These are phyloP conservation scores for Microplitis mediator DNA, from an alignment of 1,140 invertebrate species.

Conservation along the genomic window DNA sequence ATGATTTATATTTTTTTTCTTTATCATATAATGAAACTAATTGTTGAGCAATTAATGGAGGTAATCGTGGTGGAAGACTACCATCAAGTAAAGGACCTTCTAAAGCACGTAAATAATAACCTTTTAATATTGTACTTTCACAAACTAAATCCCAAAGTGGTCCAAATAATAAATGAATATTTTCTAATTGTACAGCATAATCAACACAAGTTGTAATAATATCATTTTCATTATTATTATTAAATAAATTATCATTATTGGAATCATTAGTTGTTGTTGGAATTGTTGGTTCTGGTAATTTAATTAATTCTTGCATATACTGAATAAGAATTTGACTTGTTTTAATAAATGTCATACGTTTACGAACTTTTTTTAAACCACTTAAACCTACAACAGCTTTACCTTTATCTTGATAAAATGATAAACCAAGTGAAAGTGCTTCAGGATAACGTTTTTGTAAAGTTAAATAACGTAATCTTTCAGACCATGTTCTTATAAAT, in stretches of 20 bases:
- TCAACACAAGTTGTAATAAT: slow-evolving; percentile 54
- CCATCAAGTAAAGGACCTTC: slow-evolving; percentile 64
- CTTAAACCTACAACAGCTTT: slow-evolving; percentile 70
- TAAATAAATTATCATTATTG: no score
- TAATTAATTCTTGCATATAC: slow-evolving; percentile 66
- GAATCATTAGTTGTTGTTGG: no score
- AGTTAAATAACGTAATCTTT: slow-evolving; percentile 75
- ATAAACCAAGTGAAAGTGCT: slow-evolving; percentile 70
- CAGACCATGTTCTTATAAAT: slow-evolving; percentile 82
- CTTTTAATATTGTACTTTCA: slow-evolving; percentile 53
- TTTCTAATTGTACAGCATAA: slow-evolving; percentile 58
- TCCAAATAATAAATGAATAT: slow-evolving; percentile 62
- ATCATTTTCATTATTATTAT: slow-evolving; percentile 44
- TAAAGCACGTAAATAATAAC: slow-evolving; percentile 60
- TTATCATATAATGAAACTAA: slow-evolving; percentile 69
- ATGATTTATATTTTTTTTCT: slow-evolving; percentile 63
- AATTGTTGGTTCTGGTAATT: slow-evolving; percentile 42
- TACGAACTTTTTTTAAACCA: slow-evolving; percentile 65
- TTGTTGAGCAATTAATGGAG: slow-evolving; percentile 72
- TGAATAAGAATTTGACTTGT: slow-evolving; percentile 62
- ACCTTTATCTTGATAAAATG: slow-evolving; percentile 74
- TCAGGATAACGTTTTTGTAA: slow-evolving; percentile 68
- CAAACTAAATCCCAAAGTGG: slow-evolving; percentile 63
- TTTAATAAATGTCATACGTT: slow-evolving; percentile 67
- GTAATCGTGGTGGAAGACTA: slow-evolving; percentile 60